These are phyloP conservation scores for Pangasianodon hypophthalmus DNA, from an alignment of 2,113 vertebrate genomes.

Conservation along the genomic window DNA sequence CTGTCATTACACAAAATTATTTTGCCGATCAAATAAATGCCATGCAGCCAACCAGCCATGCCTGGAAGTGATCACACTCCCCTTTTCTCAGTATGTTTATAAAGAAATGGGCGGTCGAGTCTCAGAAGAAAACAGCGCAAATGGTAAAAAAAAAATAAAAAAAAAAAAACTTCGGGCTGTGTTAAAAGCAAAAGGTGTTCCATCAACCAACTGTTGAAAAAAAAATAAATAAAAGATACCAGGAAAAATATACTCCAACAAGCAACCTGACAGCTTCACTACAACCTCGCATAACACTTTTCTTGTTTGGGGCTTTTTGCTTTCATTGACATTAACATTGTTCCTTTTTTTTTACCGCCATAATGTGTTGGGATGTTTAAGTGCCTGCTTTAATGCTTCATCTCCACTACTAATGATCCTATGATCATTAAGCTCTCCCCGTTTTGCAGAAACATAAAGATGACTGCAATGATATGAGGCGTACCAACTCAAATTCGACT, in stretches of 20 bases:
- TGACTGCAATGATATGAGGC: not conserved
- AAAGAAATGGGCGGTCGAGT: not conserved
- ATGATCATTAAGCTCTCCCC: slow-evolving; percentile 1
- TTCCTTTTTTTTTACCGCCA: not conserved
- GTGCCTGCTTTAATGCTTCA: slow-evolving; percentile 22
- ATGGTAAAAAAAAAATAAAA: not conserved
- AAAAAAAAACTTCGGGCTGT: not conserved
- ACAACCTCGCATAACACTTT: not conserved
- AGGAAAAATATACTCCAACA: not conserved
- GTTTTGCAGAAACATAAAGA: not conserved
- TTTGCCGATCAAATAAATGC: slow-evolving; percentile 9
- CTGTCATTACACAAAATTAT: slow-evolving; percentile 33
- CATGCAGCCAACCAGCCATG: not conserved
- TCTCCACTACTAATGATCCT: slow-evolving; percentile 4
- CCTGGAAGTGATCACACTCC: not conserved
- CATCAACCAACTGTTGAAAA: not conserved
- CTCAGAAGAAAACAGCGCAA: not conserved
- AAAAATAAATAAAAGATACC: not conserved
- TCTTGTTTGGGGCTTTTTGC: not conserved
- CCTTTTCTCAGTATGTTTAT: not conserved
- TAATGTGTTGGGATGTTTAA: slow-evolving; percentile 11
- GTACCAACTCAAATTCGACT: not conserved
- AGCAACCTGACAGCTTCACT: not conserved
- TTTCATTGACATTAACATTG: not conserved
- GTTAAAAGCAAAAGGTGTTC: not conserved